These are phyloP conservation scores for Balanococcus diminutus DNA, from an alignment of 2,888 invertebrate genomes.

Conservation along the genomic window DNA sequence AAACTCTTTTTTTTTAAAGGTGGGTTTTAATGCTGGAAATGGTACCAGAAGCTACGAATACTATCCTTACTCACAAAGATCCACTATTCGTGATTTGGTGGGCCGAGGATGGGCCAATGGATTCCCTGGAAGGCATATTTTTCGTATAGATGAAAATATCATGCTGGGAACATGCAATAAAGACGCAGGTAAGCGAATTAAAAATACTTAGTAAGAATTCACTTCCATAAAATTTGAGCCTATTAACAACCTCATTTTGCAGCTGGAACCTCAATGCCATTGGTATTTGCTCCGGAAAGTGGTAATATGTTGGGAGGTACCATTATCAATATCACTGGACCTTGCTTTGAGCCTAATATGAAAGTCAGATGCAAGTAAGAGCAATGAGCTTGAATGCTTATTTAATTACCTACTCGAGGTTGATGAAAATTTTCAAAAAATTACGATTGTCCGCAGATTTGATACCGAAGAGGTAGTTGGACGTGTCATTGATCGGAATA, in stretches of 20 bases:
- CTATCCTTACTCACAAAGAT: slow-evolving; percentile 85
- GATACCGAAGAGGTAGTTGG: slow-evolving; percentile 81
- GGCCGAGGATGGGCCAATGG: slow-evolving; percentile 86
- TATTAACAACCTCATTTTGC: slow-evolving; percentile 34
- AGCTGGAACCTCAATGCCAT: slow-evolving; percentile 81
- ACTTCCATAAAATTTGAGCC: not conserved
- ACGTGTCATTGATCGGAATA: slow-evolving; percentile 76
- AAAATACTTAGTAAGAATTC: not conserved
- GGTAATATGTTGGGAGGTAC: slow-evolving; percentile 98
- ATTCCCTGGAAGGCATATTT: slow-evolving; percentile 89
- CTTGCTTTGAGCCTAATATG: slow-evolving; percentile 81
- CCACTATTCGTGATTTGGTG: slow-evolving; percentile 81
- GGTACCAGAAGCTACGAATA: slow-evolving; percentile 89
- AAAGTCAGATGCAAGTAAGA: slow-evolving; percentile 72
- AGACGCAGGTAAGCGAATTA: slow-evolving; percentile 72
- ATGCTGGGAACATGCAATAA: slow-evolving; percentile 91
- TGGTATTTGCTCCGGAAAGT: slow-evolving; percentile 91
- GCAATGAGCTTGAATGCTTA: too few relatives aligned
- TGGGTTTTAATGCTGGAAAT: slow-evolving; percentile 96
- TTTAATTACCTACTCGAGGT: too few relatives aligned
- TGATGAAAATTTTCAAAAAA: not conserved
- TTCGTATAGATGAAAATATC: slow-evolving; percentile 93
- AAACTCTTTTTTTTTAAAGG: slow-evolving; percentile 64
- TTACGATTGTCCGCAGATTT: slow-evolving; percentile 66
- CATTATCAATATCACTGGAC: slow-evolving; percentile 94